phyloP scores from a whole-genome alignment of 2,888 invertebrate genomes.

The Encarsia formosa region DNA sequence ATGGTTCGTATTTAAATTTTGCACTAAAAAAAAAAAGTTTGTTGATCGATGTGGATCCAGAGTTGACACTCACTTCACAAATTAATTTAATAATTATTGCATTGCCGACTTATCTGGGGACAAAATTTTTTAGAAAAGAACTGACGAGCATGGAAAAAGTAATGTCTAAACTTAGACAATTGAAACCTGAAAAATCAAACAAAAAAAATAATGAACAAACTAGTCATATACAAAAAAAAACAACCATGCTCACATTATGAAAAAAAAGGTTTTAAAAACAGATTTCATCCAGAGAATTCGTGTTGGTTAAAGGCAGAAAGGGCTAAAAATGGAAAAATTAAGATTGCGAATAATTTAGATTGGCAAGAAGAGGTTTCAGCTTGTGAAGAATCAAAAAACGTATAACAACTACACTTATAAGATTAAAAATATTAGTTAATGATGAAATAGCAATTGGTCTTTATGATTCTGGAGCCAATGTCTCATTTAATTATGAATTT shows the following conservation, averaged over 20 bases:
- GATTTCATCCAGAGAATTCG: conserved; percentile 16
- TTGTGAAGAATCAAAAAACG: conserved; percentile 24
- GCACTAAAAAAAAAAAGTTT: conserved; percentile 25
- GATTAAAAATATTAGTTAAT: conserved; percentile 21
- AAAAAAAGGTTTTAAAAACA: conserved; percentile 23
- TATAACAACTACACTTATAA: conserved; percentile 25
- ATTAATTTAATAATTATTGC: conserved; percentile 23
- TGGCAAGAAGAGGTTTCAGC: conserved; percentile 15
- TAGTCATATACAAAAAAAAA: background rate
- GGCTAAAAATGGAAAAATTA: conserved; percentile 12
- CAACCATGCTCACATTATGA: conserved; percentile 22
- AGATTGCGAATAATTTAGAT: conserved; percentile 19
- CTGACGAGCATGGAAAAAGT: conserved; percentile 20
- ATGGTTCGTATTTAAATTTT: conserved; percentile 20
- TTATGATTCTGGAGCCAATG: too few species aligned
- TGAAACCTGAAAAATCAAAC: conserved; percentile 2
- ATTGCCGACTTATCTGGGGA: conserved; percentile 23
- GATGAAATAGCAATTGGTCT: conserved; percentile 19
- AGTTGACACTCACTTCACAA: conserved; percentile 19
- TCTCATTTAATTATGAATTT: conserved; percentile 17
- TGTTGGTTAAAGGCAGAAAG: conserved; percentile 18
- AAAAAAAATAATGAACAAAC: background rate
- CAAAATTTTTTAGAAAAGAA: conserved; percentile 19
- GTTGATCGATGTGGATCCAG: conserved; percentile 24
- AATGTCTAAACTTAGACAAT: conserved; percentile 25